Percentiles rank a stretch among this genome's conserved stretches.
Evolutionary conservation across 2,888 invertebrate genomes (phyloP).

Genomic region (Rhyacophila evoluta): DNA sequence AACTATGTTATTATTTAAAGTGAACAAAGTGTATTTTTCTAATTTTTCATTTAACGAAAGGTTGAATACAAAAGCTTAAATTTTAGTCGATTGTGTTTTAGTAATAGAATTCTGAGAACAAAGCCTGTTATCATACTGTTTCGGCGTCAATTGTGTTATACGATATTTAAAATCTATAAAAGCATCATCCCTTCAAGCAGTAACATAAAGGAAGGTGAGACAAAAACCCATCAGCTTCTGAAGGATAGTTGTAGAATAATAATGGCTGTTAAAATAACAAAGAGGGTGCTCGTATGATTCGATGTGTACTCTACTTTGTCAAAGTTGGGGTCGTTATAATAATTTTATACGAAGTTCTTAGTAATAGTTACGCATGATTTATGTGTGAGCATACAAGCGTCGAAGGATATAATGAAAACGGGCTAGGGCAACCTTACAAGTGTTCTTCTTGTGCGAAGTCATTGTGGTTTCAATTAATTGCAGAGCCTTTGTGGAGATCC

Average conservation of each 20-base stretch:
- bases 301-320: constrained; percentile 18
- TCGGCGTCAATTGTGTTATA: no score
- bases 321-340: constrained; percentile 22
- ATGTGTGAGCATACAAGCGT: not conserved
- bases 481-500: constrained; percentile 43
- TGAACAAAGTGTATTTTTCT: no score
- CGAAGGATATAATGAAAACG: constrained; percentile 14
- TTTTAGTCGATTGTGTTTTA: no score
- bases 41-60: no score
- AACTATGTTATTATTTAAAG: no score
- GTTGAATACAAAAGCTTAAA: no score
- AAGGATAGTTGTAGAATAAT: constrained; percentile 3
- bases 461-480: constrained; percentile 40
- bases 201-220: not conserved
- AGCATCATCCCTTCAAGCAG: not conserved
- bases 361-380: constrained; percentile 27
- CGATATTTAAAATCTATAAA: no score
- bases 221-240: not conserved
- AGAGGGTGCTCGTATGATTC: constrained; percentile 8
- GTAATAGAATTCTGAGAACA: no score
- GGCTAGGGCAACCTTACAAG: not conserved
- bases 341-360: constrained; percentile 14
- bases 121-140: no score
- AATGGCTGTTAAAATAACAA: constrained; percentile 16
- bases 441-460: constrained; percentile 1